phyloP scores from a whole-genome alignment of 1,140 invertebrate genomes.

The Drosophila sp. region DNA sequence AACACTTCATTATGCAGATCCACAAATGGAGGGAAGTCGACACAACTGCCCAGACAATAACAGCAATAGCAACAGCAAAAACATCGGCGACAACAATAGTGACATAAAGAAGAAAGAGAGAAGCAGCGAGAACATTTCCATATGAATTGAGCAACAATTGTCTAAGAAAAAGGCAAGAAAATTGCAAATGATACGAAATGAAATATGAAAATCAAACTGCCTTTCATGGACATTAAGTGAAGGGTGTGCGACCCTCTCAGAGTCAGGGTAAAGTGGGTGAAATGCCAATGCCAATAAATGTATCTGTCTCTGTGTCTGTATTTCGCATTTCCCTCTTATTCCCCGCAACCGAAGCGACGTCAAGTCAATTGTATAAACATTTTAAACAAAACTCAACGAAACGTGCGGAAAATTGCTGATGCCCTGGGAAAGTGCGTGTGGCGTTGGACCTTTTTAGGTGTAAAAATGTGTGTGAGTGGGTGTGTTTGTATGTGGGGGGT shows the following conservation, averaged over 20 bases:
- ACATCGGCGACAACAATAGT: too few relatives aligned
- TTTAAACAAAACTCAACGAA: conserved; percentile 79
- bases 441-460: neutral
- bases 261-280: neutral
- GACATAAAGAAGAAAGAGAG: neutral
- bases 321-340: conserved; percentile 15
- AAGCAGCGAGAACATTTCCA: conserved; percentile 54
- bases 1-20: conserved; percentile 50
- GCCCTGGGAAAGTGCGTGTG: conserved; percentile 61
- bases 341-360: neutral
- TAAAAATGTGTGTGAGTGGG: neutral
- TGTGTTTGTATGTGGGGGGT: conserved; percentile 4
- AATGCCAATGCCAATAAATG: conserved; percentile 6
- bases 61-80: too few relatives aligned
- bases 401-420: conserved; percentile 78
- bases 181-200: conserved; percentile 47
- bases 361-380: conserved; percentile 78
- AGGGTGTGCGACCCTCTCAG: conserved; percentile 2
- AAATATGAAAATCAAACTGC: conserved; percentile 80
- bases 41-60: conserved; percentile 1
- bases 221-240: conserved; percentile 60
- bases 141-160: conserved; percentile 77
- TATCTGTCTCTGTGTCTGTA: neutral
- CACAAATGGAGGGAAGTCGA: conserved; percentile 23
- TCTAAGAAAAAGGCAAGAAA: conserved; percentile 41